These are phyloP conservation scores for Amblyopsis hoosieri DNA, from an alignment of 2,797 vertebrate species.

Conservation along the genomic window DNA sequence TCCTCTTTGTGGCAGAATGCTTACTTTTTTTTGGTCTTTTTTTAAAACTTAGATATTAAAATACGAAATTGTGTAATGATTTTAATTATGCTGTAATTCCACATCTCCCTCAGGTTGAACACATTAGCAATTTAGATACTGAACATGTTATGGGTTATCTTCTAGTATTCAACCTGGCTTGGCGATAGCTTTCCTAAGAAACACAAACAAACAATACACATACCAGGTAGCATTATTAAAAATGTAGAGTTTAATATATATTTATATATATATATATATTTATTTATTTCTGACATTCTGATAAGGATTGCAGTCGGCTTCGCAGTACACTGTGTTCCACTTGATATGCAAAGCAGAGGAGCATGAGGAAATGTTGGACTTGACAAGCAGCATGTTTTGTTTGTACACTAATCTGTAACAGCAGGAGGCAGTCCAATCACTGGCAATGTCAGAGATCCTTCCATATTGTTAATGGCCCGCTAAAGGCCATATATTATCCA, in stretches of 20 bases:
- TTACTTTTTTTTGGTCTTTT: too few species aligned
- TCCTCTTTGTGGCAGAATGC: too few species aligned
- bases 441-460: conserved; percentile 72
- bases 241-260: conserved; percentile 86
- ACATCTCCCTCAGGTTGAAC: too few species aligned
- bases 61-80: too few species aligned
- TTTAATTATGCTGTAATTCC: too few species aligned
- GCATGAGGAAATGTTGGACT: conserved; percentile 62
- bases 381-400: conserved; percentile 69
- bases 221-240: conserved; percentile 70
- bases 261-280: conserved; percentile 69
- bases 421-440: conserved; percentile 77
- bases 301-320: conserved; percentile 83
- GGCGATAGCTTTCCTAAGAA: conserved; percentile 6
- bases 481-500: conserved; percentile 41
- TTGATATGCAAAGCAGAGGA: conserved; percentile 81
- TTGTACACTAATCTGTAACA: conserved; percentile 74
- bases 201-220: conserved; percentile 35
- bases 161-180: background rate
- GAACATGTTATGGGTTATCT: background rate
- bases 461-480: conserved; percentile 67
- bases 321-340: conserved; percentile 84
- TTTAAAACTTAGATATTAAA: too few species aligned
- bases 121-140: too few species aligned
- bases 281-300: conserved; percentile 86